These are phyloP conservation scores for Lumbricus terrestris DNA, from an alignment of 2,888 invertebrate species.

Conservation along the genomic window DNA sequence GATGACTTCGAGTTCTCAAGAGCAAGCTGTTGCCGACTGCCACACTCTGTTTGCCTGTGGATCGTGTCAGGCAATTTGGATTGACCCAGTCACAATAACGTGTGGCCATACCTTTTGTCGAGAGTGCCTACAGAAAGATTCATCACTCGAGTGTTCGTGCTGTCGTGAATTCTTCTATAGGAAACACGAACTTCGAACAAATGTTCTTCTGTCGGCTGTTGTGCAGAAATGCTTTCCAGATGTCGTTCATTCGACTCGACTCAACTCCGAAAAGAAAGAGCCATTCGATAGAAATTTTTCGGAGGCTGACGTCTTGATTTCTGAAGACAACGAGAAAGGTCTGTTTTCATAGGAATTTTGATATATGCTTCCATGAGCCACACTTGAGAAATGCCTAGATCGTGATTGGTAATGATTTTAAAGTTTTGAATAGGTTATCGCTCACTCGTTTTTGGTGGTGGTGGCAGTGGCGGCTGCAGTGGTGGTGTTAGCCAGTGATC, in stretches of 20 bases:
- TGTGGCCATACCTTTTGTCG: slow-evolving; percentile 74
- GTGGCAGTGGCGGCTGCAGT: no score
- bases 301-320: not conserved
- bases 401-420: not conserved
- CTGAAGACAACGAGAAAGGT: not conserved
- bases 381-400: not conserved
- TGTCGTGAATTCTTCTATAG: not conserved
- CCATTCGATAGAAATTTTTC: not conserved
- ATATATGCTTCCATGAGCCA: no score
- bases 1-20: not conserved
- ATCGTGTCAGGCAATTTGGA: slow-evolving; percentile 11
- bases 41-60: slow-evolving; percentile 23
- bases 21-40: not conserved
- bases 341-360: not conserved
- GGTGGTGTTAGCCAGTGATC: no score
- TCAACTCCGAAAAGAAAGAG: not conserved
- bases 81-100: slow-evolving; percentile 69
- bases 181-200: not conserved
- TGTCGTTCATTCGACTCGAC: not conserved
- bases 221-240: slow-evolving; percentile 17
- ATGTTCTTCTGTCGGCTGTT: not conserved
- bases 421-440: not conserved
- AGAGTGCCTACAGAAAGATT: slow-evolving; percentile 45
- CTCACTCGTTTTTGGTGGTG: no score
- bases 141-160: not conserved